Evolutionary conservation across 2,797 vertebrate species (phyloP), one percentile per base, ranked within the genome.

Genomic region (Taeniopygia guttata): DNA sequence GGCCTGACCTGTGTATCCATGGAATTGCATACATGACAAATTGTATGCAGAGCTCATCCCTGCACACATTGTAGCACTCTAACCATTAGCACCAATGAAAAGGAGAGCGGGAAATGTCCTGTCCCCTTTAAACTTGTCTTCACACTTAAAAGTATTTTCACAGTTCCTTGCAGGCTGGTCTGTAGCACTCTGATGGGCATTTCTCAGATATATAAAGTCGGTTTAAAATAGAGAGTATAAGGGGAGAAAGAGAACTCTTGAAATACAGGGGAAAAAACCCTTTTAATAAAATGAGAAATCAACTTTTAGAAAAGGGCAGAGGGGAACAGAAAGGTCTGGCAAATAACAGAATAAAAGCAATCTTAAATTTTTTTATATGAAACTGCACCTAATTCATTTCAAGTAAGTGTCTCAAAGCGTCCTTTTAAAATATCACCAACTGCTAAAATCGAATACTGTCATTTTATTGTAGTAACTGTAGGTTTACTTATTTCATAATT

Each of bases 401-500:
- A 97, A 95, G 84, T 74, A 95, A 95, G 91, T 97, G 89, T 96
- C 96, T 97, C 85, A 86, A 93, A 94, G 72, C 91, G 26, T 97
- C 87, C 81, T 96, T 97, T 93, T 96, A 95, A 97, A 97, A 96
- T 96, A 97, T 94, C 95, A 96, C 86, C 94, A 45, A 87, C 54
- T 92, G 66, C 91, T 96, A 91, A 95, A 97, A 96, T 97, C 11
- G 84, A 96, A 97, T 93, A 42, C 45, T 96, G 91, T 96, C 90
- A 96, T 96, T 97, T 96, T 95, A 96, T 91, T 30, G 18, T 80
- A 95, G 93, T 80, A 95, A 95, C 80, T 13, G 40, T 72, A 75
- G 64, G 86, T 96, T 97, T 96, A 64, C 96, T 97, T 96, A 96
- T 96, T 97, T 93, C 72, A 77, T 97, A 97, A 98, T 97, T 97